phyloP scores from a whole-genome alignment of 2,797 vertebrate genomes.

The Eurystomus glaucurus region DNA sequence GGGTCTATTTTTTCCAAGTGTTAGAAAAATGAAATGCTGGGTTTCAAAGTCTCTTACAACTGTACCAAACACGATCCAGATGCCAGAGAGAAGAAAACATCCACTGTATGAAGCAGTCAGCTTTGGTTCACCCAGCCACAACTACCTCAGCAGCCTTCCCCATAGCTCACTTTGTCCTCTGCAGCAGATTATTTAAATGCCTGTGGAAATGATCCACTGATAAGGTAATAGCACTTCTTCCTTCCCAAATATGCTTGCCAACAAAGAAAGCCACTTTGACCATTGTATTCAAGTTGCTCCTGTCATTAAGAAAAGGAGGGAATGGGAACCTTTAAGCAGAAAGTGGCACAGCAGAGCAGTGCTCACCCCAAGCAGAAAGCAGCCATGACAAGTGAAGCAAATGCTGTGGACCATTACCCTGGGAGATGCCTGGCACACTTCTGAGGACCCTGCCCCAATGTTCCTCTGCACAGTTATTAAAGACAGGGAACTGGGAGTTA shows the following conservation, averaged over 20 bases:
- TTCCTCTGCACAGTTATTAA: not conserved
- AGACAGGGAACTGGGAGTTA: not conserved
- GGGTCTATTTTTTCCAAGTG: slow-evolving; percentile 38
- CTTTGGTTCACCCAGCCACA: not conserved
- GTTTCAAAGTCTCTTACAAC: not conserved
- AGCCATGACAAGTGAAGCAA: fast-evolving
- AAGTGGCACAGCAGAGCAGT: not conserved
- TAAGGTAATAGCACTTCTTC: not conserved
- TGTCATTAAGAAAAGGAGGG: not conserved
- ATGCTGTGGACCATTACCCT: not conserved
- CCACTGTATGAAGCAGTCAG: not conserved
- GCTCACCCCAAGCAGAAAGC: not conserved
- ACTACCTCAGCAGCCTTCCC: not conserved
- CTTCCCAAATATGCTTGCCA: not conserved
- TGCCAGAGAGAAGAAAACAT: not conserved
- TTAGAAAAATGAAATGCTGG: slow-evolving; percentile 12
- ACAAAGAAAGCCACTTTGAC: not conserved
- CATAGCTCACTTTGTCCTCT: not conserved
- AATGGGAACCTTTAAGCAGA: not conserved
- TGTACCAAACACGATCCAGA: not conserved
- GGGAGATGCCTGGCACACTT: not conserved
- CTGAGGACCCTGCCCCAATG: not conserved
- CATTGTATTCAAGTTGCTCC: not conserved
- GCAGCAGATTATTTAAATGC: not conserved
- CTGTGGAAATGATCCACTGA: not conserved